Evolutionary conservation across 2,797 vertebrate genomes (phyloP).

Genomic region (Sebastes kiyomatsui): DNA sequence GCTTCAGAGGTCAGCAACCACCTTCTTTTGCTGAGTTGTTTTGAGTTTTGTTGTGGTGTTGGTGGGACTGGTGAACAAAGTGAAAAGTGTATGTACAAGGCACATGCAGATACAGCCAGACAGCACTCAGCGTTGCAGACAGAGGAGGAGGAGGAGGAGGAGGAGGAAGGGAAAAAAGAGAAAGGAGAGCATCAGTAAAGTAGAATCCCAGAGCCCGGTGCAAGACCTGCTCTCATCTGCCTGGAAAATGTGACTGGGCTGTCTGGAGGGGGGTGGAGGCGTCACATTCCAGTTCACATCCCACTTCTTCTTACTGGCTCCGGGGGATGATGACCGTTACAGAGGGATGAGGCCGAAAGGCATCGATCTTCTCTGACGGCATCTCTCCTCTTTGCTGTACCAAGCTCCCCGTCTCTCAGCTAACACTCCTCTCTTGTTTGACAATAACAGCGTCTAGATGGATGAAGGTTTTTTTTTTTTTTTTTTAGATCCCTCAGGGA

Average conservation of each 20-base stretch:
- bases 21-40: background rate
- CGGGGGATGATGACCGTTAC: slow-evolving; percentile 37
- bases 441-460: background rate
- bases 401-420: background rate
- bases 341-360: slow-evolving; percentile 16
- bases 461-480: background rate
- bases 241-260: slow-evolving; percentile 76
- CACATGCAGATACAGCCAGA: slow-evolving; percentile 38
- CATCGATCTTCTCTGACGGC: background rate
- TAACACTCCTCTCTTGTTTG: background rate
- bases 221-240: slow-evolving; percentile 69
- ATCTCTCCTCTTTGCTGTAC: background rate
- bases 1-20: background rate
- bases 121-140: slow-evolving; percentile 34
- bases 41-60: background rate
- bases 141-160: slow-evolving; percentile 2
- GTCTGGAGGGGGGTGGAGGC: slow-evolving; percentile 59
- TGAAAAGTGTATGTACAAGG: slow-evolving; percentile 1
- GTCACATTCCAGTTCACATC: slow-evolving; percentile 67
- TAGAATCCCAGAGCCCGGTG: slow-evolving; percentile 70
- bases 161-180: background rate
- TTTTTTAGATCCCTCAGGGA: background rate
- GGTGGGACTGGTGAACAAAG: background rate
- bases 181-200: slow-evolving; percentile 64
- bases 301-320: slow-evolving; percentile 49